These are phyloP conservation scores for Oasisia sp. DNA, from an alignment of 2,888 invertebrate genomes.

Conservation along the genomic window DNA sequence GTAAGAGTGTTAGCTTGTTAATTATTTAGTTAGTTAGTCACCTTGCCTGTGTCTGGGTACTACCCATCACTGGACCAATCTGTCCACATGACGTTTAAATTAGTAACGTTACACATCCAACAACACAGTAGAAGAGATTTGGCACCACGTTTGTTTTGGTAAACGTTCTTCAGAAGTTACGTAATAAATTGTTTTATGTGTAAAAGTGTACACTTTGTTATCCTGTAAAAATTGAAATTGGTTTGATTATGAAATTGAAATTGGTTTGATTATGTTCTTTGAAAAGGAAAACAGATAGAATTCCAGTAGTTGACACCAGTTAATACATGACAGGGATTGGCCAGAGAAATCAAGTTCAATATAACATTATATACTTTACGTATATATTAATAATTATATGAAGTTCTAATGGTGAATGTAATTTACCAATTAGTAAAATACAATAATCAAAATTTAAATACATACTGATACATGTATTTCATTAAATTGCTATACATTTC, in stretches of 20 bases:
- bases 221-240: neutral
- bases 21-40: neutral
- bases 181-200: neutral
- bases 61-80: neutral
- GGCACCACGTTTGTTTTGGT: neutral
- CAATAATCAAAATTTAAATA: neutral
- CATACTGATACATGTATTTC: neutral
- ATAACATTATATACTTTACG: neutral
- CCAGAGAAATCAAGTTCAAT: neutral
- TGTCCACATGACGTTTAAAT: neutral
- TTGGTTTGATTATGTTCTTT: neutral
- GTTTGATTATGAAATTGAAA: neutral
- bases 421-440: neutral
- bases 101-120: neutral
- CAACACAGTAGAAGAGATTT: neutral
- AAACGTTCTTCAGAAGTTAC: too few species aligned
- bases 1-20: neutral
- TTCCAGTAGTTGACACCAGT: too few species aligned
- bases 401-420: neutral
- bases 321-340: neutral
- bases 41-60: neutral
- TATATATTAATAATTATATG: neutral
- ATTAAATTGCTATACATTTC: neutral
- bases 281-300: neutral
- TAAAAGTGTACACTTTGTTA: neutral